phyloP scores from a whole-genome alignment of 2,888 invertebrate species.

The Plebejus melissa region DNA sequence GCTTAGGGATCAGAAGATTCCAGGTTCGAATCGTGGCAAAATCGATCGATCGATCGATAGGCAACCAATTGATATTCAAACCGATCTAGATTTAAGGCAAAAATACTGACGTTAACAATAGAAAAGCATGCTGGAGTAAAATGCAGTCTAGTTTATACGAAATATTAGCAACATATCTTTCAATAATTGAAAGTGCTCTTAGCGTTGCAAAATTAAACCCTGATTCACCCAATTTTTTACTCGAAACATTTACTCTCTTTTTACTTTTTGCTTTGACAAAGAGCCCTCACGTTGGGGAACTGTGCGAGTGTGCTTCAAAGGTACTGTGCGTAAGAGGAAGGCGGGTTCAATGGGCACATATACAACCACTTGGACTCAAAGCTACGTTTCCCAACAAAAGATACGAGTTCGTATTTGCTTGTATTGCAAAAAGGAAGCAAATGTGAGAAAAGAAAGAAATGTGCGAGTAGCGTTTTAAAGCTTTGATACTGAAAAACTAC shows the following conservation, averaged over 20 bases:
- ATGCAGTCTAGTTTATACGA: no score
- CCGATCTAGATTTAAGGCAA: neutral
- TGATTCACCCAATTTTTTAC: neutral
- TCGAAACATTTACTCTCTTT: constrained; percentile 3
- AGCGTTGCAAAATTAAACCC: neutral
- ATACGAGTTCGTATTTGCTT: neutral
- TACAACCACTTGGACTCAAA: constrained; percentile 21
- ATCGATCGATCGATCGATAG: no score
- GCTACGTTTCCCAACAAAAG: constrained; percentile 13
- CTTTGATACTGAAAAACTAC: neutral
- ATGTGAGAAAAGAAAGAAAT: neutral
- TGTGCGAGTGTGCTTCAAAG: neutral
- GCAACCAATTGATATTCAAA: neutral
- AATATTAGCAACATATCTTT: no score
- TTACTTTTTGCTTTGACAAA: constrained; percentile 14
- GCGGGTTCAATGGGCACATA: constrained; percentile 18
- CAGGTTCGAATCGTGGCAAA: constrained; percentile 82
- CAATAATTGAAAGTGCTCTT: no score
- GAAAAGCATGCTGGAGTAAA: no score
- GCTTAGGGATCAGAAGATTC: constrained; percentile 80
- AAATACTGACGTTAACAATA: no score
- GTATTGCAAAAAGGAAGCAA: neutral
- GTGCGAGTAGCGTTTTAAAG: neutral
- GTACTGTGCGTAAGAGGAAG: constrained; percentile 21
- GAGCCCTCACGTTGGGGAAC: neutral